Conservation (phyloP, 2,113 vertebrate species). For the Serilophus lunatus region DNA sequence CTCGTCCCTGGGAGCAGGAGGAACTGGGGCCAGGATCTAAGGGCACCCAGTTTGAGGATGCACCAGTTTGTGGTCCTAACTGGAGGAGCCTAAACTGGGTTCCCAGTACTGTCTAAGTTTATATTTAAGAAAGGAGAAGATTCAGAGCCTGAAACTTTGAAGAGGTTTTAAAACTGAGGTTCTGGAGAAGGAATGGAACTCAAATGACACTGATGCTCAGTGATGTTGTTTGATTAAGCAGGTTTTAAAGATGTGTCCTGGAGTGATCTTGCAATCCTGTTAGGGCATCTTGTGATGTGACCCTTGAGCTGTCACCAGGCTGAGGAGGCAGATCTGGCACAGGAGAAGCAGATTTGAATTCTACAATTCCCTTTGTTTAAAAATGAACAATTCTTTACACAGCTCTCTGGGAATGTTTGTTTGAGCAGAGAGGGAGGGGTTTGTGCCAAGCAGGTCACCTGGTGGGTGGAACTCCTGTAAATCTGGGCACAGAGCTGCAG, state of each 20-base stretch:
- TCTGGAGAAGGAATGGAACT: not conserved
- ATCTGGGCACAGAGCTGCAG: not conserved
- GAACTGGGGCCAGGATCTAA: not conserved
- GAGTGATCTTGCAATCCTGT: not conserved
- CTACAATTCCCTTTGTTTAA: not conserved
- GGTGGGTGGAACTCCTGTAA: not conserved
- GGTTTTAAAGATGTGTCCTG: slow-evolving; percentile 10
- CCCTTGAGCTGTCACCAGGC: not conserved
- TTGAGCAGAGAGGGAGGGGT: not conserved
- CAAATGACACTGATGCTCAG: not conserved
- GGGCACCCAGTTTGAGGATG: not conserved
- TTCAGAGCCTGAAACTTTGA: not conserved
- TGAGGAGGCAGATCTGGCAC: not conserved
- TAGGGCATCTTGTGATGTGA: not conserved
- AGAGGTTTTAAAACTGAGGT: not conserved
- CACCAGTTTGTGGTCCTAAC: not conserved
- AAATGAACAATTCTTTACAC: not conserved
- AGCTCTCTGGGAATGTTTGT: rapidly evolving
- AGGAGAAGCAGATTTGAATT: not conserved
- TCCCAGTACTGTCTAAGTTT: not conserved
- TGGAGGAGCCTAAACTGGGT: not conserved
- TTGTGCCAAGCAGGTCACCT: not conserved
- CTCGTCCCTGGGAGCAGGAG: not conserved
- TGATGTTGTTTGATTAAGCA: not conserved
- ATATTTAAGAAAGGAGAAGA: not conserved